A percentile compares a stretch with the other conserved stretches of the same genome.
Conservation (phyloP, 2,888 invertebrate genomes). For the Venustoraphidia nigricollis region DNA sequence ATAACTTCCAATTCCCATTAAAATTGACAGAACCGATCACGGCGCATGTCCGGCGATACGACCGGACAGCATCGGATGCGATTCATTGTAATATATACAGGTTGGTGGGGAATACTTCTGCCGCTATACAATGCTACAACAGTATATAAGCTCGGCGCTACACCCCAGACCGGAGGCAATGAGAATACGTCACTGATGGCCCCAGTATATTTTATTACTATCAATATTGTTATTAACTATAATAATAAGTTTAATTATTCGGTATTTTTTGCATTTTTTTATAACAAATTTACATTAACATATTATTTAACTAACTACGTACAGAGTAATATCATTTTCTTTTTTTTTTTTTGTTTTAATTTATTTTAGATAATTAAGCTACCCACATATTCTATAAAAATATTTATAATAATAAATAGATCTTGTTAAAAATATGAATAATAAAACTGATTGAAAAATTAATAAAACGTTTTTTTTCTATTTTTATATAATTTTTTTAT, state of each 20-base stretch:
- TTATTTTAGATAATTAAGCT: slow-evolving; percentile 1
- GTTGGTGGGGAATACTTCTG: too few relatives aligned
- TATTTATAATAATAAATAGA: slow-evolving; percentile 8
- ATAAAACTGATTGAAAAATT: slow-evolving; percentile 4
- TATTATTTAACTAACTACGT: slow-evolving; percentile 5
- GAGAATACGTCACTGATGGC: slow-evolving; percentile 24
- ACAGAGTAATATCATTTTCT: slow-evolving; percentile 1
- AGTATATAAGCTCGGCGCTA: not conserved
- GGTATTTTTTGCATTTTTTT: slow-evolving; percentile 1
- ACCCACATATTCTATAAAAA: slow-evolving; percentile 7
- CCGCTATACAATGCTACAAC: too few relatives aligned
- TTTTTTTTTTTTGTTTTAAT: slow-evolving; percentile 3
- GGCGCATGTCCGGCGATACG: not conserved
- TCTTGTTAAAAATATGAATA: slow-evolving; percentile 6
- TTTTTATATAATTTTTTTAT: not conserved
- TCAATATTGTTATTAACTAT: not conserved
- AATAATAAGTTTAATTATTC: slow-evolving; percentile 2
- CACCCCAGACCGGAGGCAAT: slow-evolving; percentile 19
- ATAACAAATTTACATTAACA: slow-evolving; percentile 6
- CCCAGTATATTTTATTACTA: slow-evolving; percentile 17
- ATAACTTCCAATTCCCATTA: slow-evolving; percentile 7
- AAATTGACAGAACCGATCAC: slow-evolving; percentile 2
- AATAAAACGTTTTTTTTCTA: not conserved
- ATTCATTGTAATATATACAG: too few relatives aligned
- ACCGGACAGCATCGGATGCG: too few relatives aligned